Percentiles rank a stretch among this genome's conserved stretches.
phyloP scores from a whole-genome alignment of 2,797 vertebrate species.

The Monodelphis domestica region DNA sequence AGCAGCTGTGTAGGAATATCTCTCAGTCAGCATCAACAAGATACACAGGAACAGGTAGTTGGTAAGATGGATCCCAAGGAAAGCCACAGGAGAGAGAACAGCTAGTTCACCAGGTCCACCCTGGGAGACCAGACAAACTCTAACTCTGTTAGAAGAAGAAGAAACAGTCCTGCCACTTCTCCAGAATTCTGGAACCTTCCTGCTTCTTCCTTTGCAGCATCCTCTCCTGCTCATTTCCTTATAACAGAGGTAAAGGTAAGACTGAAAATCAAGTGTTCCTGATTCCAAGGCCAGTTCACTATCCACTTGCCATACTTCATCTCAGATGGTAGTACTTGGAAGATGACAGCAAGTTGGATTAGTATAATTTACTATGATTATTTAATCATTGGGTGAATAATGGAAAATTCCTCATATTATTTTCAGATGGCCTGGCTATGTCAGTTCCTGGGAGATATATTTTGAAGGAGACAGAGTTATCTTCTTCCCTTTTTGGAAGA shows the following conservation, averaged over 20 bases:
- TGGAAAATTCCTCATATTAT: neutral
- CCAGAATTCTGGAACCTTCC: too few species aligned
- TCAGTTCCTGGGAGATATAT: neutral
- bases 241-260: neutral
- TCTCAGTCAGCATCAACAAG: too few species aligned
- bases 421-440: neutral
- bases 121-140: too few species aligned
- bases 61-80: too few species aligned
- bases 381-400: neutral
- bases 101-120: too few species aligned
- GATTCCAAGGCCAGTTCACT: neutral
- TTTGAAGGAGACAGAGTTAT: neutral
- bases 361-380: neutral
- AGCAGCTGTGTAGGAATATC: too few species aligned
- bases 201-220: too few species aligned
- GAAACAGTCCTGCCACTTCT: too few species aligned
- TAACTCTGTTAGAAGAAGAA: too few species aligned
- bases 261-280: neutral
- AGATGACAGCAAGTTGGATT: neutral
- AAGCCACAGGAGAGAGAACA: too few species aligned
- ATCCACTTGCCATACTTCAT: neutral
- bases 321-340: neutral
- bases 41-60: too few species aligned
- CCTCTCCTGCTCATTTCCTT: too few species aligned
- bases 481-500: neutral